These are phyloP conservation scores for Grapholita molesta DNA, from an alignment of 1,140 invertebrate genomes.

Conservation along the genomic window DNA sequence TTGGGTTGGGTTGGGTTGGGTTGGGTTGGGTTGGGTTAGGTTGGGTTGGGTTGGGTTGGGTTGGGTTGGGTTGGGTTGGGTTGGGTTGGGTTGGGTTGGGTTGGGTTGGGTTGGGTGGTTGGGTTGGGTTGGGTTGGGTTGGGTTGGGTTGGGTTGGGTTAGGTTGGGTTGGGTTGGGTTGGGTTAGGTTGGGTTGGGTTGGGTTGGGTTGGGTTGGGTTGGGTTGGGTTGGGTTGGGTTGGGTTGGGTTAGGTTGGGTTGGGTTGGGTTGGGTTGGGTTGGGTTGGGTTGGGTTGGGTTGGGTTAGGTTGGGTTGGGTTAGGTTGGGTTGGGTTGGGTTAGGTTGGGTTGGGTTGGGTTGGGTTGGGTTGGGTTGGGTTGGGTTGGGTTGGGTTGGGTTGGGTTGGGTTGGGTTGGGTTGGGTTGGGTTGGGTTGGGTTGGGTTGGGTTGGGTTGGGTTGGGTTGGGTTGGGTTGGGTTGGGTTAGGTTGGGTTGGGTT, in stretches of 20 bases:
- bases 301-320: slow-evolving; percentile 45
- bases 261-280: slow-evolving; percentile 43
- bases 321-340: slow-evolving; percentile 47
- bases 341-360: slow-evolving; percentile 48
- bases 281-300: no score
- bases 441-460: slow-evolving; percentile 20
- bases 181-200: slow-evolving; percentile 8
- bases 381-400: slow-evolving; percentile 36
- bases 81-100: slow-evolving; percentile 21
- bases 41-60: slow-evolving; percentile 36
- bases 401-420: slow-evolving; percentile 39
- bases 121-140: no score
- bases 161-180: slow-evolving; percentile 20
- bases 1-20: no score
- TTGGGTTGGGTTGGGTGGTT: no score
- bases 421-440: slow-evolving; percentile 19
- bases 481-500: slow-evolving; percentile 15
- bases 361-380: slow-evolving; percentile 44
- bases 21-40: no score
- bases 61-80: slow-evolving; percentile 19
- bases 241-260: slow-evolving; percentile 48
- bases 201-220: background rate
- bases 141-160: slow-evolving; percentile 34
- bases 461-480: no score
- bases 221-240: slow-evolving; percentile 47